Conservation (phyloP, 2,797 vertebrate species). For the Myiothlypis chrysogaster region DNA sequence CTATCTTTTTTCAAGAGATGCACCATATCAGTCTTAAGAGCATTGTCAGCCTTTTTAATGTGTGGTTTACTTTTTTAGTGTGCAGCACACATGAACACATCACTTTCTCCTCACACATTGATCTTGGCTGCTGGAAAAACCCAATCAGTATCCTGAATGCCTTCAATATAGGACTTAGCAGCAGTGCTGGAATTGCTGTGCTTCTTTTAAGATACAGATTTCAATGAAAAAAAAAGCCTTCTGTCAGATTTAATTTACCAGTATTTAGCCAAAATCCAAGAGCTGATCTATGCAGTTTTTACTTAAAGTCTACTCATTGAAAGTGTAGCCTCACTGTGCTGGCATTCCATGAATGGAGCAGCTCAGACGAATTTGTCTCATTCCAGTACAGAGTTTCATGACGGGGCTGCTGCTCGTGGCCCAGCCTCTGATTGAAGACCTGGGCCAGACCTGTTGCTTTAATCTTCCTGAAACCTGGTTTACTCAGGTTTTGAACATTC, state of each 20-base stretch:
- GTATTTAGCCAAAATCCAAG: background rate
- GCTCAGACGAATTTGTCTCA: background rate
- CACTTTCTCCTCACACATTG: fast-evolving
- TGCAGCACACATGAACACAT: background rate
- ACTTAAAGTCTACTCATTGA: background rate
- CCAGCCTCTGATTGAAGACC: background rate
- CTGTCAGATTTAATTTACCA: background rate
- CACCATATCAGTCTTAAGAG: background rate
- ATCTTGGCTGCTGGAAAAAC: background rate
- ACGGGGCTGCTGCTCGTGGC: background rate
- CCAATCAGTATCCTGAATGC: no score
- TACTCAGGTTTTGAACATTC: background rate
- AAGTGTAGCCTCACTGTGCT: background rate
- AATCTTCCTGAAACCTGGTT: background rate
- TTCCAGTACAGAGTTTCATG: background rate
- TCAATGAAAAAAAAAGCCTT: background rate
- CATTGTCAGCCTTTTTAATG: background rate
- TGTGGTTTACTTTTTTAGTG: background rate
- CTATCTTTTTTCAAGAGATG: background rate
- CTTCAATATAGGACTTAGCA: background rate
- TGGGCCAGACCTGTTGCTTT: background rate
- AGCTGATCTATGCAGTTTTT: fast-evolving
- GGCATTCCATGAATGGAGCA: background rate
- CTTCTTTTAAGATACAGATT: background rate
- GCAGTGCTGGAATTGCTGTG: no score